Evolutionary conservation across 2,888 invertebrate species (phyloP).

Genomic region (Sthenelais limicola): DNA sequence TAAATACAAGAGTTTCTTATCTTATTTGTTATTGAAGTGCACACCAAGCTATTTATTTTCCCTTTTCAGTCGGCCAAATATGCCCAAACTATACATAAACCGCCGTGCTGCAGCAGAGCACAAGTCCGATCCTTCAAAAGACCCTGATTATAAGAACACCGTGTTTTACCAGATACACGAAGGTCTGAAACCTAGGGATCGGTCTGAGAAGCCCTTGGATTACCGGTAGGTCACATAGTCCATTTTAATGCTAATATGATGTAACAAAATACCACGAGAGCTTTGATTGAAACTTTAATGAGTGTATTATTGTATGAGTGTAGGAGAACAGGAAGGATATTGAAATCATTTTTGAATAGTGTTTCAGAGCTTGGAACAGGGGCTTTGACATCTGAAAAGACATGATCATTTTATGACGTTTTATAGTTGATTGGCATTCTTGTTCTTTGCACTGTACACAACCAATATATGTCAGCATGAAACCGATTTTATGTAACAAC

Average conservation of each 20-base stretch:
- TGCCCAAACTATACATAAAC: slow-evolving; percentile 67
- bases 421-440: no score
- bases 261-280: no score
- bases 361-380: no score
- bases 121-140: slow-evolving; percentile 61
- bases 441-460: no score
- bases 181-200: slow-evolving; percentile 67
- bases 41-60: no score
- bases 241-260: no score
- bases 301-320: no score
- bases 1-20: slow-evolving; percentile 11
- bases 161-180: slow-evolving; percentile 70
- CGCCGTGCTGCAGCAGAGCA: slow-evolving; percentile 69
- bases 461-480: slow-evolving; percentile 1
- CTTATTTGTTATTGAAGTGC: slow-evolving; percentile 16
- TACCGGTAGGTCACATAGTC: slow-evolving; percentile 69
- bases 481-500: neutral
- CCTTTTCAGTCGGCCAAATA: slow-evolving; percentile 46
- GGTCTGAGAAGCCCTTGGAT: slow-evolving; percentile 63
- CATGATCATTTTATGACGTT: no score
- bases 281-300: no score
- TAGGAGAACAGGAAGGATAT: no score
- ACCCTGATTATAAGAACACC: slow-evolving; percentile 66
- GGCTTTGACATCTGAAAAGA: neutral
- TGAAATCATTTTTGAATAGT: no score